Base-by-base conservation (phyloP, 2,888 invertebrate species). In the Eupsilia transversa region DNA sequence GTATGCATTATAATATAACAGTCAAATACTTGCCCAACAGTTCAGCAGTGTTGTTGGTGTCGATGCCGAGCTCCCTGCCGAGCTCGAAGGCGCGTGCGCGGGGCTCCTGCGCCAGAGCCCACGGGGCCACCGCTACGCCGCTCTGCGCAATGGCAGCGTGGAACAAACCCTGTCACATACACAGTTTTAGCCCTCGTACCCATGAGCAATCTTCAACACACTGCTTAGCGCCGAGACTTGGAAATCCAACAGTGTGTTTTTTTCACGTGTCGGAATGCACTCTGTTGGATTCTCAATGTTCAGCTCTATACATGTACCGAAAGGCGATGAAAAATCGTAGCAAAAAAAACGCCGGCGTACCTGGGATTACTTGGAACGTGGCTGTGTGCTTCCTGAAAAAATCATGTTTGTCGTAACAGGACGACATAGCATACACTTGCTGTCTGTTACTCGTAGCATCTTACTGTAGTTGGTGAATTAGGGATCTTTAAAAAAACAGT, bases 71-170 rank as follows among this genome's bases (percentile, higher is more conserved):
- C 82, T 96, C 97, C 71, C 96, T 93, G 70, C 97, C 97, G 38
- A 97, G 92, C 33, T 96, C 96, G 80, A 97, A 96, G 46, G 97
- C 97, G 41, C 96, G 94, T 41, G 93, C 93, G 1, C 93, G 91
- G 0, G 97, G 97, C 10, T 94, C 93, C 69, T 93, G 93, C 1
- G 97, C 96, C 83, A 97, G 93, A 41, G 97, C 97, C 97, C 97
- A 97, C 7, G 97, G 97, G 38, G 97, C 97, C n/a, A 97, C 84
- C 1, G 97, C 97, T 71, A 97, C 95, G 0, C 97, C 97, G 83
- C 97, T 97, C 89, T 97, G 96, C 0, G 97, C 97, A 67, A 97
- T 97, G 17, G 96, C 97, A 4, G 96, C 96, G 84, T 97, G 97
- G 89, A 97, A 97, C n/a, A 97, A 92, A 46, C 97, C 97, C 93